Conservation (phyloP, 2,888 invertebrate genomes). For the Mythimna albipuncta region DNA sequence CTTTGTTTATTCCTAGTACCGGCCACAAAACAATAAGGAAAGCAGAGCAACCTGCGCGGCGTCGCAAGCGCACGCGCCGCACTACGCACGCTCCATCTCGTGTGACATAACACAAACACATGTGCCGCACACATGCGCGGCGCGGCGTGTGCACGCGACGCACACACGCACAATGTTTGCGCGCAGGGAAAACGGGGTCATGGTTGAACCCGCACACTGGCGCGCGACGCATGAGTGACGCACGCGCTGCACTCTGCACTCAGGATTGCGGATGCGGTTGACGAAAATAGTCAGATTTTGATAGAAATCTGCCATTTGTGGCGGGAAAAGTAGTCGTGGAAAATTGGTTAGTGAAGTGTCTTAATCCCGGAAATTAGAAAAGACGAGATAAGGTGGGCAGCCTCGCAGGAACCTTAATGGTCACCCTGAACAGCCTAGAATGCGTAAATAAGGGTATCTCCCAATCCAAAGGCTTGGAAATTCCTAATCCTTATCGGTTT, state of each 20-base stretch:
- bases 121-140: slow-evolving; percentile 62
- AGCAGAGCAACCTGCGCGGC: slow-evolving; percentile 54
- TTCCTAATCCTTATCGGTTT: too few relatives aligned
- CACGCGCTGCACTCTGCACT: slow-evolving; percentile 65
- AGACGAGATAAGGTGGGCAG: neutral
- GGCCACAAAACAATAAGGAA: slow-evolving; percentile 34
- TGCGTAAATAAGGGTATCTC: neutral
- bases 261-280: slow-evolving; percentile 78
- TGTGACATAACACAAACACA: slow-evolving; percentile 80
- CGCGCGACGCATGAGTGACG: slow-evolving; percentile 60
- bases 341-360: neutral
- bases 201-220: slow-evolving; percentile 76
- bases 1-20: slow-evolving; percentile 25
- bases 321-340: neutral
- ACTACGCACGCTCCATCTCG: slow-evolving; percentile 67
- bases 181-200: slow-evolving; percentile 85
- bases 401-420: neutral
- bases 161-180: slow-evolving; percentile 55
- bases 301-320: slow-evolving; percentile 1
- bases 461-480: neutral
- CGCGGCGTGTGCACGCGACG: neutral
- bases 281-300: slow-evolving; percentile 40
- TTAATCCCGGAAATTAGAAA: neutral
- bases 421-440: slow-evolving; percentile 10
- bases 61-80: slow-evolving; percentile 44